Conservation (phyloP, 2,888 invertebrate genomes). For the Liodrosophila aerea region DNA sequence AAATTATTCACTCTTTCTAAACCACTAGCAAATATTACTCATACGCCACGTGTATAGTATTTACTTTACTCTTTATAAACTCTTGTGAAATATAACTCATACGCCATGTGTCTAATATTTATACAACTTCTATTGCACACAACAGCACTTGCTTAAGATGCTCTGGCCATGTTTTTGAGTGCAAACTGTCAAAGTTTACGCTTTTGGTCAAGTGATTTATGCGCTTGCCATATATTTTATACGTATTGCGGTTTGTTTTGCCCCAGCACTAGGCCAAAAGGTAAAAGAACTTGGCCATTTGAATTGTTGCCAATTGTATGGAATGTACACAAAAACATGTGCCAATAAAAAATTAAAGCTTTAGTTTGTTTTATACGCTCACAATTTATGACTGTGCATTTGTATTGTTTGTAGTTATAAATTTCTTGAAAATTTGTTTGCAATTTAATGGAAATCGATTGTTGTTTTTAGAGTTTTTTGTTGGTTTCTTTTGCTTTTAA, state of each 20-base stretch:
- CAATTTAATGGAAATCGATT: not conserved
- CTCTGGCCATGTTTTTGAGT: too few relatives aligned
- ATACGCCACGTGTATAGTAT: conserved; percentile 22
- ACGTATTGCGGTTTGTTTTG: conserved; percentile 24
- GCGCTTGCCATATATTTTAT: conserved; percentile 1
- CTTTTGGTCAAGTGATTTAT: conserved; percentile 53
- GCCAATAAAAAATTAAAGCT: conserved; percentile 32
- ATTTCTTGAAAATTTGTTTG: not conserved
- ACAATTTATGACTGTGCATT: conserved; percentile 3
- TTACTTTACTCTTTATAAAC: conserved; percentile 1
- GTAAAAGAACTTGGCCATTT: conserved; percentile 70
- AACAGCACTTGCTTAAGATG: too few relatives aligned
- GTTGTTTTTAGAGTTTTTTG: not conserved
- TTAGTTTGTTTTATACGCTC: conserved; percentile 4
- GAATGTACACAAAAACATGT: conserved; percentile 19
- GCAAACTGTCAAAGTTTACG: conserved; percentile 6
- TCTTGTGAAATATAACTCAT: conserved; percentile 23
- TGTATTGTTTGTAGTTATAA: not conserved
- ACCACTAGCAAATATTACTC: conserved; percentile 23
- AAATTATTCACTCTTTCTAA: not conserved
- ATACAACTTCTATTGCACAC: conserved; percentile 8
- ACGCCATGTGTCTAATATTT: conserved; percentile 13
- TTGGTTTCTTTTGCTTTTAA: not conserved
- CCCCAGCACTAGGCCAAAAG: conserved; percentile 67
- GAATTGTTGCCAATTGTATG: conserved; percentile 65